Percentiles rank a stretch among this genome's conserved stretches.
Evolutionary conservation across 2,797 vertebrate genomes (phyloP).

Genomic region (Podargus strigoides): DNA sequence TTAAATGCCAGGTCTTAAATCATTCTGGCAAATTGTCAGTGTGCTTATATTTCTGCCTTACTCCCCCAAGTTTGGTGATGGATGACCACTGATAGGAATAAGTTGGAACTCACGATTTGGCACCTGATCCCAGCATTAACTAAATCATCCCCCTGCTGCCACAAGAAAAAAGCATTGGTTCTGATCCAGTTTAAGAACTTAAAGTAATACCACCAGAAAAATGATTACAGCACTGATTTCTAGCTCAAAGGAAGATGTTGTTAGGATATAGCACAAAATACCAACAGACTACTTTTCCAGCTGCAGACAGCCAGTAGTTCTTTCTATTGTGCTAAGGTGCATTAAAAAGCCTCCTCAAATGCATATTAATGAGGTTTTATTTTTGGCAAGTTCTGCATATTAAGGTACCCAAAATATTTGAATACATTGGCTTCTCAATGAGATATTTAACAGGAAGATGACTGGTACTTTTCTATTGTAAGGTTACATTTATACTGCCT

Average conservation of each 20-base stretch:
- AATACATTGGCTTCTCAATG: background rate
- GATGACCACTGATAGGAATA: slow-evolving; percentile 48
- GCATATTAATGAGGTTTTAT: background rate
- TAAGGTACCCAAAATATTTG: background rate
- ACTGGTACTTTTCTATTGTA: background rate
- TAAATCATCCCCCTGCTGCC: slow-evolving; percentile 5
- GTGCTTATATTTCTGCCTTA: slow-evolving; percentile 53
- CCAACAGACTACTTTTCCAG: background rate
- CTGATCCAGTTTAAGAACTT: slow-evolving; percentile 10
- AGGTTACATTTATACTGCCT: background rate
- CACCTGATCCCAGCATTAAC: slow-evolving; percentile 2
- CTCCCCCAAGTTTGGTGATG: slow-evolving; percentile 53
- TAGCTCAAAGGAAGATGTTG: background rate
- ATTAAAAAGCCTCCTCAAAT: background rate
- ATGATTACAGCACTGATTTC: background rate
- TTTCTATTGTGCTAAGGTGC: background rate
- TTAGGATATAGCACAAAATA: background rate
- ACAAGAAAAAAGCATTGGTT: slow-evolving; percentile 19
- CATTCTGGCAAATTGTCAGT: slow-evolving; percentile 57
- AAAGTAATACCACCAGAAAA: slow-evolving; percentile 11
- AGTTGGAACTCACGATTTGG: slow-evolving; percentile 48
- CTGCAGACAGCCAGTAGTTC: background rate
- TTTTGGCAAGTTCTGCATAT: background rate
- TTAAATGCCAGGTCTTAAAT: slow-evolving; percentile 68
- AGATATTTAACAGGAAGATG: background rate